Evolutionary conservation across 2,888 invertebrate species (phyloP).

Genomic region (Drosophila dives): DNA sequence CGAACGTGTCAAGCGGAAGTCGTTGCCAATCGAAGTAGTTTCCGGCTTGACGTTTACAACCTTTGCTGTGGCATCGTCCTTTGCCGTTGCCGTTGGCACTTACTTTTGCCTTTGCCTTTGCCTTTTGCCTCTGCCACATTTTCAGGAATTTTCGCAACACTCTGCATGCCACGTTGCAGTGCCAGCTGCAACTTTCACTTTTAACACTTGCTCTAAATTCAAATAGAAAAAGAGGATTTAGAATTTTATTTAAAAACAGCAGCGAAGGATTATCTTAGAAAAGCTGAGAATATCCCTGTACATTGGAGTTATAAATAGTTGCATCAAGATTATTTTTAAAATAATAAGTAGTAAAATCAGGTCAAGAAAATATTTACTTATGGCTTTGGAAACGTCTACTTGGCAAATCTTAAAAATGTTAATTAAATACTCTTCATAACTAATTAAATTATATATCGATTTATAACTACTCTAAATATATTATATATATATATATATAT

Average conservation of each 20-base stretch:
- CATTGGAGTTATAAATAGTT: background rate
- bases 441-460: background rate
- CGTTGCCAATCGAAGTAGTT: slow-evolving; percentile 84
- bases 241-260: background rate
- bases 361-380: background rate
- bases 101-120: slow-evolving; percentile 11
- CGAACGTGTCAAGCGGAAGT: slow-evolving; percentile 84
- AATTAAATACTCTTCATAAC: background rate
- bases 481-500: too few relatives aligned
- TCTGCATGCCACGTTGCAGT: slow-evolving; percentile 44
- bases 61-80: slow-evolving; percentile 40
- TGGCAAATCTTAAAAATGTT: background rate
- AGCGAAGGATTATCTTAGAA: background rate
- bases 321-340: background rate
- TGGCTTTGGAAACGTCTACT: background rate
- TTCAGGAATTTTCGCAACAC: slow-evolving; percentile 33
- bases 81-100: slow-evolving; percentile 6
- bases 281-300: background rate
- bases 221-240: background rate
- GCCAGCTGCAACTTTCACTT: slow-evolving; percentile 67
- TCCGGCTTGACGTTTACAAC: slow-evolving; percentile 73
- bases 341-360: background rate
- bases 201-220: slow-evolving; percentile 14
- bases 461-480: too few relatives aligned
- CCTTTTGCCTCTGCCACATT: slow-evolving; percentile 16